Evolutionary conservation across 1,140 invertebrate species (phyloP).

Genomic region (Camponotus floridanus): DNA sequence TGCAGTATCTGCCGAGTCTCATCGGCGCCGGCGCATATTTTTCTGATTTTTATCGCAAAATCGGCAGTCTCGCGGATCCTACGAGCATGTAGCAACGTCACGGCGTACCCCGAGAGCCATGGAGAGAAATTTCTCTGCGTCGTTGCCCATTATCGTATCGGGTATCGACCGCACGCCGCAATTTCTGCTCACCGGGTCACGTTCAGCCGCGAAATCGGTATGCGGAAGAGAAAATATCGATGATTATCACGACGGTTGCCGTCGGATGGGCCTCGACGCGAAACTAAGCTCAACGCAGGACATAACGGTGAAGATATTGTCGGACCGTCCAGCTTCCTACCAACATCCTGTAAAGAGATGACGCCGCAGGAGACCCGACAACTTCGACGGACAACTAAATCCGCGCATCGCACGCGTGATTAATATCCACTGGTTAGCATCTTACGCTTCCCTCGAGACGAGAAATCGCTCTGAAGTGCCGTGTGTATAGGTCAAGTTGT

Average conservation of each 20-base stretch:
- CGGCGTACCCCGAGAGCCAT: slow-evolving; percentile 51
- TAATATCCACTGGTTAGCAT: slow-evolving; percentile 31
- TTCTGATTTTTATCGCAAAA: slow-evolving; percentile 47
- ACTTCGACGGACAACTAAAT: slow-evolving; percentile 41
- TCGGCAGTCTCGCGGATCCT: slow-evolving; percentile 32
- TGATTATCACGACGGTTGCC: slow-evolving; percentile 81
- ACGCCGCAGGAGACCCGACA: slow-evolving; percentile 8
- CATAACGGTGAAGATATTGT: slow-evolving; percentile 52
- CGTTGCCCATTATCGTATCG: slow-evolving; percentile 82
- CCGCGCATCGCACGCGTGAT: slow-evolving; percentile 18
- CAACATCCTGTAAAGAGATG: slow-evolving; percentile 31
- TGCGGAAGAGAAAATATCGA: slow-evolving; percentile 85
- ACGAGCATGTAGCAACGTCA: slow-evolving; percentile 46
- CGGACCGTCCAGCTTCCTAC: slow-evolving; percentile 31
- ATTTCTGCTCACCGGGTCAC: slow-evolving; percentile 83
- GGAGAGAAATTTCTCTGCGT: slow-evolving; percentile 78
- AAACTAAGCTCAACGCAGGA: slow-evolving; percentile 67
- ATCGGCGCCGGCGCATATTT: slow-evolving; percentile 18
- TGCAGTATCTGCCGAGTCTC: not conserved
- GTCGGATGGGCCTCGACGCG: slow-evolving; percentile 60
- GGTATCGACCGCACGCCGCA: slow-evolving; percentile 80
- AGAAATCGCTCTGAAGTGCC: slow-evolving; percentile 27
- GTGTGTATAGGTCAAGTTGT: slow-evolving; percentile 8
- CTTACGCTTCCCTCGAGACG: not conserved
- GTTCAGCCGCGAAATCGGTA: slow-evolving; percentile 83